Percentiles rank a stretch among this genome's conserved stretches.
These are phyloP conservation scores for Mesochorus sp. DNA, from an alignment of 2,888 invertebrate genomes.

Conservation along the genomic window DNA sequence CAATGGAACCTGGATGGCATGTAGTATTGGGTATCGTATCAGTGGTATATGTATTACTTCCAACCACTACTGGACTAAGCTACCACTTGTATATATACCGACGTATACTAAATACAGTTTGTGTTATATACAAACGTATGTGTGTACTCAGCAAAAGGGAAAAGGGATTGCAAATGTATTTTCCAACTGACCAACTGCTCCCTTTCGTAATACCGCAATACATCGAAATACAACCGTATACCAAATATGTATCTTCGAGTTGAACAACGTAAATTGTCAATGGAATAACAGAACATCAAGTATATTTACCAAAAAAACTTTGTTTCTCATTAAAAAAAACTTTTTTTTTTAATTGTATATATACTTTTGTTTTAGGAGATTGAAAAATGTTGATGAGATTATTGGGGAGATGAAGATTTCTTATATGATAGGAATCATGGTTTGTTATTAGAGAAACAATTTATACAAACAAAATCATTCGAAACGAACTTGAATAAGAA, in stretches of 20 bases:
- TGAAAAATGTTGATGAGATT: not conserved
- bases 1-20: constrained; percentile 8
- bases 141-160: not conserved
- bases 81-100: not conserved
- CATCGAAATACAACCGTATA: constrained; percentile 4
- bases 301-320: not conserved
- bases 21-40: constrained; percentile 27
- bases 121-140: not conserved
- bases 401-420: too few relatives aligned
- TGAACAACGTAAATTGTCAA: constrained; percentile 30
- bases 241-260: not conserved
- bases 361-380: too few relatives aligned
- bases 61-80: constrained; percentile 12
- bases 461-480: too few relatives aligned
- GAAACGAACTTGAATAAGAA: too few relatives aligned
- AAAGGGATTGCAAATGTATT: constrained; percentile 20
- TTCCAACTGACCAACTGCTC: constrained; percentile 42
- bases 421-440: too few relatives aligned
- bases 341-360: not conserved
- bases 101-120: not conserved
- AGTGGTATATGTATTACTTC: constrained; percentile 29
- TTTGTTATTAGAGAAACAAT: too few relatives aligned
- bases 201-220: constrained; percentile 25
- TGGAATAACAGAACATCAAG: not conserved
- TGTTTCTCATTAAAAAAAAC: not conserved